These are phyloP conservation scores for Drosophila borealis DNA, from an alignment of 2,888 invertebrate genomes.

Conservation along the genomic window DNA sequence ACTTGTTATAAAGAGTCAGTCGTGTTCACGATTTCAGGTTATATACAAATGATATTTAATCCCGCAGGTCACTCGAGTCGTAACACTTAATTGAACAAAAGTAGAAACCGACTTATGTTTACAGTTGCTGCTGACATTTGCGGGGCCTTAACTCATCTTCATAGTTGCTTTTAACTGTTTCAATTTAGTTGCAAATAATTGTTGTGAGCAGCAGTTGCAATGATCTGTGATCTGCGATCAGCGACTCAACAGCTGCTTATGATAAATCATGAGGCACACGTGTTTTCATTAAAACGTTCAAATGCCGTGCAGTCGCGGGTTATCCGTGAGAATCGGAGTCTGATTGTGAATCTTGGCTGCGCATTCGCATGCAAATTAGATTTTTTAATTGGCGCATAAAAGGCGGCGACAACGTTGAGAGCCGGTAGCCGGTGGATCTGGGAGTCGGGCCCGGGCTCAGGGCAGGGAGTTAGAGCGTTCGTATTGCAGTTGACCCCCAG, in stretches of 20 bases:
- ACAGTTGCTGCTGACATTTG: constrained; percentile 21
- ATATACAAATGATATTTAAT: background rate
- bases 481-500: constrained; percentile 51
- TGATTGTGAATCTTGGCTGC: constrained; percentile 26
- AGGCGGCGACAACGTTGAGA: constrained; percentile 54
- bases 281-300: constrained; percentile 41
- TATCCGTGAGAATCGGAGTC: constrained; percentile 57
- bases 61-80: background rate
- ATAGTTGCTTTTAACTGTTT: constrained; percentile 55
- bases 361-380: constrained; percentile 76
- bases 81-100: constrained; percentile 1
- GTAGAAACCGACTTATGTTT: constrained; percentile 6
- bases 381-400: constrained; percentile 79
- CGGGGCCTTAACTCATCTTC: constrained; percentile 35
- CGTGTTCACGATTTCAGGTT: background rate
- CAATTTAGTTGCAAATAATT: constrained; percentile 50
- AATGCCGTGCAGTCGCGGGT: constrained; percentile 27
- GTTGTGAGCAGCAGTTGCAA: constrained; percentile 7
- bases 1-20: constrained; percentile 2
- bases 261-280: constrained; percentile 65
- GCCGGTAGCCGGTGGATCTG: constrained; percentile 28
- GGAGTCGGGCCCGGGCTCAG: background rate
- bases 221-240: constrained; percentile 45
- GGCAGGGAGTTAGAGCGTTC: constrained; percentile 17
- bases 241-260: constrained; percentile 48